These are phyloP conservation scores for Hipparchia semele DNA, from an alignment of 2,888 invertebrate genomes.

Conservation along the genomic window DNA sequence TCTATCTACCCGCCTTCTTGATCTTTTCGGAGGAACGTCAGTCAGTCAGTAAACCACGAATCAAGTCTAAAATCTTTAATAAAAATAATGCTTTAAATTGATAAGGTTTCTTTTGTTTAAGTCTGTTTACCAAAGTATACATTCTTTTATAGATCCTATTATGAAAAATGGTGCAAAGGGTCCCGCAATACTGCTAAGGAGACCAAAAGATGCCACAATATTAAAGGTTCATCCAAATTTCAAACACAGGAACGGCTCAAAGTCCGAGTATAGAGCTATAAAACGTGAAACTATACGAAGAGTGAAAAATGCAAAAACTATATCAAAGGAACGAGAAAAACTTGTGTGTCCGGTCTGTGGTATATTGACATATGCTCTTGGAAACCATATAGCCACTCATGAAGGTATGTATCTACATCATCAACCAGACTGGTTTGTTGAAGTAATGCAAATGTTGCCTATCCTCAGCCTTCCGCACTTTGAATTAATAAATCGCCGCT, in stretches of 20 bases:
- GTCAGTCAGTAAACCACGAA: too few species aligned
- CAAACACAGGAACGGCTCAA: constrained; percentile 49
- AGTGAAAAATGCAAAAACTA: constrained; percentile 50
- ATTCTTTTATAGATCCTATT: constrained; percentile 61
- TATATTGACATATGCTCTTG: constrained; percentile 73
- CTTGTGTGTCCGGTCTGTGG: constrained; percentile 79
- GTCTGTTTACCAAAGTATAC: neutral
- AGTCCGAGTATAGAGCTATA: constrained; percentile 45
- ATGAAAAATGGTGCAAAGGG: constrained; percentile 74
- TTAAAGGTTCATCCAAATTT: constrained; percentile 66
- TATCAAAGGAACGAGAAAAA: constrained; percentile 69
- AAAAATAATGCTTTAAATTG: too few species aligned
- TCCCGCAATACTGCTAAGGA: constrained; percentile 69
- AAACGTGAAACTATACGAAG: constrained; percentile 59
- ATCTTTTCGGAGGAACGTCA: too few species aligned
- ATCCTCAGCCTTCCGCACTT: too few species aligned
- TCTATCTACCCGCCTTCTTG: too few species aligned
- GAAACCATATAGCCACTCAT: constrained; percentile 77
- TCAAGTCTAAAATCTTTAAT: too few species aligned
- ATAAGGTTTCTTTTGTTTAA: too few species aligned
- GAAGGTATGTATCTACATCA: constrained; percentile 58
- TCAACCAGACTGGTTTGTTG: too few species aligned
- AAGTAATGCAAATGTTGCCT: too few species aligned
- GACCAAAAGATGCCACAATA: constrained; percentile 75
- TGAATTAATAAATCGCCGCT: too few species aligned